Evolutionary conservation across 2,888 invertebrate species (phyloP).

Genomic region (Thecocarcelia acutangulata): DNA sequence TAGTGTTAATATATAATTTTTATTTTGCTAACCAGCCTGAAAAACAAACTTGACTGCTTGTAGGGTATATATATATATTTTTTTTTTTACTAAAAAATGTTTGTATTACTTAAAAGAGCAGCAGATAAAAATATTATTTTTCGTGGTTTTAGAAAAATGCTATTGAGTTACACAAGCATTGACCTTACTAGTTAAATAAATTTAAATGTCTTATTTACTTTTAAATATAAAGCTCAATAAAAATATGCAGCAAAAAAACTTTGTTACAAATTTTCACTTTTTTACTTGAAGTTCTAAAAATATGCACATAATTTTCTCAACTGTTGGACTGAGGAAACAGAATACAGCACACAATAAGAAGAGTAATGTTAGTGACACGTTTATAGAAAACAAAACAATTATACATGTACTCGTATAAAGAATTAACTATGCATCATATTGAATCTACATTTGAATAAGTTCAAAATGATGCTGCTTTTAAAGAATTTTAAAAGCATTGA

Average conservation of each 20-base stretch:
- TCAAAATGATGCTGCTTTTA: no score
- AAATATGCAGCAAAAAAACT: not conserved
- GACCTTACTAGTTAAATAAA: constrained; percentile 40
- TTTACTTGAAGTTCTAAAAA: not conserved
- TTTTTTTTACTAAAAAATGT: not conserved
- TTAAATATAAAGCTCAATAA: not conserved
- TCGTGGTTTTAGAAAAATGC: constrained; percentile 39
- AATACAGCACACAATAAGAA: not conserved
- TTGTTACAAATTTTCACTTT: not conserved
- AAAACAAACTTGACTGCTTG: not conserved
- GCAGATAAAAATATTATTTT: constrained; percentile 1
- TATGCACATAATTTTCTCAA: not conserved
- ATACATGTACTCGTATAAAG: no score
- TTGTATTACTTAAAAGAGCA: not conserved
- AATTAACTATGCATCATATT: no score
- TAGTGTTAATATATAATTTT: no score
- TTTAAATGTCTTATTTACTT: not conserved
- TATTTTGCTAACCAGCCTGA: no score
- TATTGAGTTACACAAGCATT: constrained; percentile 45
- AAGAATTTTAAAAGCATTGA: no score
- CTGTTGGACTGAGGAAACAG: not conserved
- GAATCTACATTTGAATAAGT: no score
- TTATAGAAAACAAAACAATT: no score
- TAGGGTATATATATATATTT: constrained; percentile 6
- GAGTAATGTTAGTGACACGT: no score